Evolutionary conservation across 2,113 vertebrate genomes (phyloP).

Genomic region (Smithornis capensis): DNA sequence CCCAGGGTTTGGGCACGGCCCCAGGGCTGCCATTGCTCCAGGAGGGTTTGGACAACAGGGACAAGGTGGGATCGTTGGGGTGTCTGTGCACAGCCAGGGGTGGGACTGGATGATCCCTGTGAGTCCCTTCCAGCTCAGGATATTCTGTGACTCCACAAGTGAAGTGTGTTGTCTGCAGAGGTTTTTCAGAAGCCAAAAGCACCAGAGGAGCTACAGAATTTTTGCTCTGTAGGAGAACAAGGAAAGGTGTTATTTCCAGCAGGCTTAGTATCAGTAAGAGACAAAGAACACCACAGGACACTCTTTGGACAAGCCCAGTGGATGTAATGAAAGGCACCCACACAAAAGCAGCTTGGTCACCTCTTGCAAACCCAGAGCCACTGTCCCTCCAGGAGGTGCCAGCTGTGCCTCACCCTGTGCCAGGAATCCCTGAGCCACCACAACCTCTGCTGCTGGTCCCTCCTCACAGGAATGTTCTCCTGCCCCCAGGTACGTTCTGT

Average conservation of each 20-base stretch:
- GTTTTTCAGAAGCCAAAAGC: neutral
- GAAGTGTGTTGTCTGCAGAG: neutral
- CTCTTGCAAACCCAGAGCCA: neutral
- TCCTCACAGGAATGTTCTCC: fast-evolving
- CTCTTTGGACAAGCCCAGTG: neutral
- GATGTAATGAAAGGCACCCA: neutral
- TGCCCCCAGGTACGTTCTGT: neutral
- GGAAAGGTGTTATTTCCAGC: neutral
- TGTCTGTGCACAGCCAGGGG: neutral
- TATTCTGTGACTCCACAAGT: neutral
- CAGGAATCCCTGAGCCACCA: neutral
- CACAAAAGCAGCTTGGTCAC: neutral
- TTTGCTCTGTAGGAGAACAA: neutral
- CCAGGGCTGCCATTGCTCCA: neutral
- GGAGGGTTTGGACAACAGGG: fast-evolving
- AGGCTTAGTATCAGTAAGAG: neutral
- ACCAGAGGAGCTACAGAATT: neutral
- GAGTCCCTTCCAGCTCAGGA: neutral
- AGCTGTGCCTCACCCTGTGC: neutral
- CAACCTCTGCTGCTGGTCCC: neutral
- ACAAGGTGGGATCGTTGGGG: neutral
- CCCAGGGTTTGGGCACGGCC: neutral
- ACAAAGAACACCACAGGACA: neutral
- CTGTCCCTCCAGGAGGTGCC: neutral
- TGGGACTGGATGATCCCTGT: neutral